A percentile compares a stretch with the other conserved stretches of the same genome.
phyloP scores from a whole-genome alignment of 2,888 invertebrate genomes.

The Folsomia manolachei region DNA sequence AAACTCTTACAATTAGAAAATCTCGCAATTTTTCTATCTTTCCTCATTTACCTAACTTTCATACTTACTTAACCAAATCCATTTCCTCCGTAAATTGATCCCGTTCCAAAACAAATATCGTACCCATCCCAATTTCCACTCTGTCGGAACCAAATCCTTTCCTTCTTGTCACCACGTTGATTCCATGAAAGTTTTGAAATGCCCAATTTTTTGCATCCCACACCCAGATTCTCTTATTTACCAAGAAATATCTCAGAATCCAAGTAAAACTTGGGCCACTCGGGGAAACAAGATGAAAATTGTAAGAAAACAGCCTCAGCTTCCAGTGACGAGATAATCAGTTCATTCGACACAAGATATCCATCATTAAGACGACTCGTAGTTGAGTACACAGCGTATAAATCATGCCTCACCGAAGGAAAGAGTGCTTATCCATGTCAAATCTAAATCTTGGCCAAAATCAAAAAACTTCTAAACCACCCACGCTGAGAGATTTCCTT shows the following conservation, averaged over 20 bases:
- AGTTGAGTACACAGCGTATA: slow-evolving; percentile 14
- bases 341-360: background rate
- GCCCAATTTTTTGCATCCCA: background rate
- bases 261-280: slow-evolving; percentile 26
- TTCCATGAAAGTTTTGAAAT: too few relatives aligned
- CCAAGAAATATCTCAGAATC: background rate
- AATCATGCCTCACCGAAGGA: background rate
- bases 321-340: slow-evolving; percentile 24
- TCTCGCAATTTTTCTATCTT: too few relatives aligned
- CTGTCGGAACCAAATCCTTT: too few relatives aligned
- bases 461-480: background rate
- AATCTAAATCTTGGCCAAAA: background rate
- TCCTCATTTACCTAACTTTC: background rate
- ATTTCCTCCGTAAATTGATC: too few relatives aligned
- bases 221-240: too few relatives aligned
- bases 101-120: background rate
- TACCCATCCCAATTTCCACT: too few relatives aligned
- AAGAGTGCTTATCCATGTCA: too few relatives aligned
- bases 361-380: slow-evolving; percentile 13
- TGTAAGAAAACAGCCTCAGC: slow-evolving; percentile 23
- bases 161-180: background rate
- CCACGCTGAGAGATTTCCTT: too few relatives aligned
- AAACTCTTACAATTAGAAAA: too few relatives aligned
- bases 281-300: slow-evolving; percentile 34
- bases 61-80: background rate